phyloP scores from a whole-genome alignment of 2,797 vertebrate species.

The Masticophis lateralis region DNA sequence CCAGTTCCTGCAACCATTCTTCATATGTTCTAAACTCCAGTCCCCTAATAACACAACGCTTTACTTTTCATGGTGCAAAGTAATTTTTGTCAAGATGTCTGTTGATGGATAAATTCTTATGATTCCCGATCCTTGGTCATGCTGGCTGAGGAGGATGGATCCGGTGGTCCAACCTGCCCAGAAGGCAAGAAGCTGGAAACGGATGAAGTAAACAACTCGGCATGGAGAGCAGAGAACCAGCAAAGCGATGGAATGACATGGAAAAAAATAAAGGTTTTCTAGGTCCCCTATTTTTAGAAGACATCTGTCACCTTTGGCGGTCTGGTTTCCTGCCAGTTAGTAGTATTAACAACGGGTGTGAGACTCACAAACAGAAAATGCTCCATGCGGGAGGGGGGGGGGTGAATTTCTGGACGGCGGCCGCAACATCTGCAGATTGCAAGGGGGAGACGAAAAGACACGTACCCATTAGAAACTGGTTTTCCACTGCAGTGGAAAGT shows the following conservation, averaged over 20 bases:
- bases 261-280: background rate
- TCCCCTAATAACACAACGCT: background rate
- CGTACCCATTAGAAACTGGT: too few relatives aligned
- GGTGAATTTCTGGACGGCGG: background rate
- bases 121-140: background rate
- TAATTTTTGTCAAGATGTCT: background rate
- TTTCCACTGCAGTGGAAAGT: background rate
- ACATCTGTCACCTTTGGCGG: background rate
- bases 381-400: too few relatives aligned
- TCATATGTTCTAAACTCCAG: too few relatives aligned
- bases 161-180: background rate
- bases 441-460: background rate
- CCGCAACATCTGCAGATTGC: background rate
- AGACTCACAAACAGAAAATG: slow-evolving; percentile 1
- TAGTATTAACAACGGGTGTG: background rate
- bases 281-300: slow-evolving; percentile 1
- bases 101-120: background rate
- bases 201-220: background rate
- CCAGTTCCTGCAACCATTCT: too few relatives aligned
- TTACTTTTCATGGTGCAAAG: background rate
- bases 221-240: background rate
- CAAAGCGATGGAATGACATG: background rate
- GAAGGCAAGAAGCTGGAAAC: background rate
- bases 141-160: background rate
- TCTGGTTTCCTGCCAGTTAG: background rate